Evolutionary conservation across 2,888 invertebrate genomes (phyloP).

Genomic region (Conchocele bisecta): DNA sequence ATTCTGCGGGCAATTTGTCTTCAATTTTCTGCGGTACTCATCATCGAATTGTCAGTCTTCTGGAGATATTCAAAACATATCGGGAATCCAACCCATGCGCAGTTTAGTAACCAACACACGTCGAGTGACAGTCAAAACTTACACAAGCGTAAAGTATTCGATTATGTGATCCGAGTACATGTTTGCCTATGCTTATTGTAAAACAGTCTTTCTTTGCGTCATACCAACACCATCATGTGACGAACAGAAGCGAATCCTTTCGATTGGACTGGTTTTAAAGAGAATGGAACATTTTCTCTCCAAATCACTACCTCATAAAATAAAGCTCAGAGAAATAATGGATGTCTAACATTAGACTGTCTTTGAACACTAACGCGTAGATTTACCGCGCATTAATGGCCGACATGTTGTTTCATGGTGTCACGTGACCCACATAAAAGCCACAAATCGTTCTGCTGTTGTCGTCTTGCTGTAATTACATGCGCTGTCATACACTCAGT

Average conservation of each 20-base stretch:
- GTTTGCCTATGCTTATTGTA: no score
- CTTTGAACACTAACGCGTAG: slow-evolving; percentile 46
- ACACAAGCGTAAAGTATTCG: no score
- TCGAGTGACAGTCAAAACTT: no score
- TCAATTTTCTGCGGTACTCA: no score
- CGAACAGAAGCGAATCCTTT: no score
- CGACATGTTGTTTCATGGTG: slow-evolving; percentile 55
- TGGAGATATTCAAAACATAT: no score
- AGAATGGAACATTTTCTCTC: no score
- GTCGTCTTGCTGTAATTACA: slow-evolving; percentile 55
- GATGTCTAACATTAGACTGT: slow-evolving; percentile 52
- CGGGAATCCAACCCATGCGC: slow-evolving; percentile 57
- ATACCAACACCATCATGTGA: no score
- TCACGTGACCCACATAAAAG: slow-evolving; percentile 59
- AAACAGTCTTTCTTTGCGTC: no score
- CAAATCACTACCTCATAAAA: slow-evolving; percentile 61
- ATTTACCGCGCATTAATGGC: slow-evolving; percentile 59
- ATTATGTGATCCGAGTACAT: no score
- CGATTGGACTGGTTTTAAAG: no score
- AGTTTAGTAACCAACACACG: slow-evolving; percentile 53
- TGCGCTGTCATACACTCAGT: slow-evolving; percentile 52
- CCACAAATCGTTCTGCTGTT: slow-evolving; percentile 55
- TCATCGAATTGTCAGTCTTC: no score
- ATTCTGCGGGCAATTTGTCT: slow-evolving; percentile 59
- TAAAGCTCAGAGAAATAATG: slow-evolving; percentile 60